Base-by-base conservation (phyloP, 2,113 vertebrate species). In the Lophius piscatorius region DNA sequence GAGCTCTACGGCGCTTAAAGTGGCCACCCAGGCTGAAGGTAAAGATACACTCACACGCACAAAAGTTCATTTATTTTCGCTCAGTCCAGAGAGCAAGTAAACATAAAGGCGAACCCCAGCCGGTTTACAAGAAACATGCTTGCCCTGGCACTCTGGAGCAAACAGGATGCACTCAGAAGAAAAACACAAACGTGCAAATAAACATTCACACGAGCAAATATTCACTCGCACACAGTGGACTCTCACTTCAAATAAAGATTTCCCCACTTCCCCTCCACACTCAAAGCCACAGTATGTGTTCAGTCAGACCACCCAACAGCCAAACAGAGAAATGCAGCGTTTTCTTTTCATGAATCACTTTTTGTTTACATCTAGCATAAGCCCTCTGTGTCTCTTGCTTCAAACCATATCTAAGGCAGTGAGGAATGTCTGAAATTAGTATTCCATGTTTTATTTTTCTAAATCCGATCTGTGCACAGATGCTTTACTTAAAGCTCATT, bases 21-120 rank as follows among this genome's bases (percentile, higher is more conserved):
- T 99, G 65, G 94, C 94, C 76, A 99, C 97, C 4, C 96, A 99
- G 75, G 95, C 94, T 0, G 97, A 99, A 85, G 97, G 97, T 99
- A 84, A 91, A 86, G 28, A 18, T 21, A 48, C 47, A 55, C 44
- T 59, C 40, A 57, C 39, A 40, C 55, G 45, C 24, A 65, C 54
- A 42, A 5, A 67, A 2, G 6, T 55, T 49, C 9, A 12, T 63
- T 64, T 47, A 22, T 65, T 34, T 51, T 41, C 47, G 26, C 61
- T 70, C 13, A 2, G 57, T 64, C 76, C 76, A 80, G 63, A 69
- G 54, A 36, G 59, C 31, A 21, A 21, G 44, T 28, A 74, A 60
- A 71, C 66, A 70, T 38, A 26, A 76, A 73, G 54, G 38, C 20
- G 1, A 52, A 36, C 47, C 66, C 16, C n/a, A 21, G 45, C 63